Conservation (phyloP, 2,888 invertebrate genomes). For the Aleiodes leptofemur region DNA sequence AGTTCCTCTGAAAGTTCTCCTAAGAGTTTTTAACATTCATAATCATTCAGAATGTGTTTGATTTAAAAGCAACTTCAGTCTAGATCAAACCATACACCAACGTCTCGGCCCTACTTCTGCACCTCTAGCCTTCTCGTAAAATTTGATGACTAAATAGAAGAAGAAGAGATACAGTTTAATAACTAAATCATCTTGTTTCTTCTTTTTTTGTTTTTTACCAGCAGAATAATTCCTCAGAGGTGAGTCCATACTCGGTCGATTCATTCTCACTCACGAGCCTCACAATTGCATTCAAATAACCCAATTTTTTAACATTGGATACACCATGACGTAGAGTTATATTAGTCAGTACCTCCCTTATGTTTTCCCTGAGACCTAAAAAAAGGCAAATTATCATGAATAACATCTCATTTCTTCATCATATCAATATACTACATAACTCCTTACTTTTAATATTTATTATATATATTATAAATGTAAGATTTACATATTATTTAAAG, state of each 20-base stretch:
- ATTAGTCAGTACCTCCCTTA: slow-evolving; percentile 80
- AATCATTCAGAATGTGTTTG: too few species aligned
- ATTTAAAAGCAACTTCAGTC: too few species aligned
- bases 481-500: slow-evolving; percentile 15
- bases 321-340: slow-evolving; percentile 80
- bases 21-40: too few species aligned
- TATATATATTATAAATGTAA: neutral
- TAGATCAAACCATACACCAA: too few species aligned
- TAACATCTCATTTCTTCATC: neutral
- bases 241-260: slow-evolving; percentile 82
- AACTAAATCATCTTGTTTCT: neutral
- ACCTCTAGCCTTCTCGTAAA: neutral
- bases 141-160: neutral
- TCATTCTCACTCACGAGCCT: slow-evolving; percentile 83
- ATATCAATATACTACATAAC: neutral
- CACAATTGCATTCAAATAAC: slow-evolving; percentile 92
- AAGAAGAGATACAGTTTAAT: neutral
- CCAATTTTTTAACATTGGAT: slow-evolving; percentile 87
- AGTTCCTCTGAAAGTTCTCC: too few species aligned
- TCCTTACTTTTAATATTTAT: too few species aligned
- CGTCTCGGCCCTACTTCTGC: too few species aligned
- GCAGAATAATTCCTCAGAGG: slow-evolving; percentile 87
- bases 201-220: slow-evolving; percentile 79
- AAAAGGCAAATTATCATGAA: neutral
- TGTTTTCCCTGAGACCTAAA: slow-evolving; percentile 77